phyloP scores from a whole-genome alignment of 1,140 invertebrate genomes.

The Papilio xuthus region DNA sequence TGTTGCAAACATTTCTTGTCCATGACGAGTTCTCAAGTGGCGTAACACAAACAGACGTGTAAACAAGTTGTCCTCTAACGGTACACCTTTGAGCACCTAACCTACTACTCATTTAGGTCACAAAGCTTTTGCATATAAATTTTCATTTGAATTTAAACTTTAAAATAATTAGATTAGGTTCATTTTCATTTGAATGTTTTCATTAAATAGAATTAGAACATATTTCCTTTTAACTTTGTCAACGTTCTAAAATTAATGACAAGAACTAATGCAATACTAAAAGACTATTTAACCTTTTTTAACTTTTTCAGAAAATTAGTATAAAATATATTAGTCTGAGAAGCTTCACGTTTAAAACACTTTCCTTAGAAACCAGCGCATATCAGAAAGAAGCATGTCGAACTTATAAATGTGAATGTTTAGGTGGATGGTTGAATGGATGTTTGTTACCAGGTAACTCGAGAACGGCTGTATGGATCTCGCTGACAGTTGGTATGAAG shows the following conservation, averaged over 20 bases:
- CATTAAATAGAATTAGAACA: neutral
- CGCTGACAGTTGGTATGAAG: too few relatives aligned
- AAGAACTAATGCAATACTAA: neutral
- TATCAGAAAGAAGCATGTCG: too few relatives aligned
- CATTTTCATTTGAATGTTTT: neutral
- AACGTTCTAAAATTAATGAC: conserved; percentile 5
- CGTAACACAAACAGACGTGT: neutral
- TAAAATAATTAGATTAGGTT: neutral
- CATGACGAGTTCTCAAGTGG: conserved; percentile 8
- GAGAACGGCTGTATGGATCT: too few relatives aligned
- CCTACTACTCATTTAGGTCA: conserved; percentile 14
- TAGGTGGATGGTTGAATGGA: too few relatives aligned
- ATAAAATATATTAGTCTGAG: too few relatives aligned
- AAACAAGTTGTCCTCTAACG: neutral
- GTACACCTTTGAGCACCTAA: conserved; percentile 17
- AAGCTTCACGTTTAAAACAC: too few relatives aligned
- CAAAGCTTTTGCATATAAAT: conserved; percentile 1
- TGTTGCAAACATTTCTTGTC: conserved; percentile 19
- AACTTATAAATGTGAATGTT: too few relatives aligned
- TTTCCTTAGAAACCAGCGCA: too few relatives aligned
- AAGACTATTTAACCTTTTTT: neutral
- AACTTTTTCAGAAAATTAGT: too few relatives aligned
- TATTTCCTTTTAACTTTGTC: neutral
- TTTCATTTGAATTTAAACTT: neutral
- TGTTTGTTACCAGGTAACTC: too few relatives aligned